A percentile compares a stretch with the other conserved stretches of the same genome.
Evolutionary conservation across 2,113 vertebrate genomes (phyloP).

Genomic region (Oreochromis spilurus): DNA sequence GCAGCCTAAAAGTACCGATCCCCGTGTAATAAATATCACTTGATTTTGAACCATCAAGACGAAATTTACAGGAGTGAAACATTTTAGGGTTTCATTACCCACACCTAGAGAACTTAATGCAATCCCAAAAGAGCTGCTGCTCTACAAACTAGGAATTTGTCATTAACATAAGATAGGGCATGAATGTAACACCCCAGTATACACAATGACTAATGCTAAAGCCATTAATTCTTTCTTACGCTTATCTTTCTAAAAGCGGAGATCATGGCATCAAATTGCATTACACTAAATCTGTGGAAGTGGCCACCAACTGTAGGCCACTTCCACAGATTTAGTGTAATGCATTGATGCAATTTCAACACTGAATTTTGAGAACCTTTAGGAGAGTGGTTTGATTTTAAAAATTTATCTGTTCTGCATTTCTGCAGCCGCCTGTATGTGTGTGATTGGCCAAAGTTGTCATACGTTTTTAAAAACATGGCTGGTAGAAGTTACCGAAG

Average conservation of each 20-base stretch:
- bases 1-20: rapidly evolving
- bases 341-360: not conserved
- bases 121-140: not conserved
- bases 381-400: not conserved
- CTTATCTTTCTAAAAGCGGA: not conserved
- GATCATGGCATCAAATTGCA: not conserved
- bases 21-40: not conserved
- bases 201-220: rapidly evolving
- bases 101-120: not conserved
- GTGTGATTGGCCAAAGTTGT: not conserved
- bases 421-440: rapidly evolving
- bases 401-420: not conserved
- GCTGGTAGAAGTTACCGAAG: not conserved
- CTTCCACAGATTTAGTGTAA: not conserved
- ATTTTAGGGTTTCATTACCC: not conserved
- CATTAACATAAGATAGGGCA: not conserved
- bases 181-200: not conserved
- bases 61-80: not conserved
- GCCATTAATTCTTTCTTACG: rapidly evolving
- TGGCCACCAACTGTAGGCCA: not conserved
- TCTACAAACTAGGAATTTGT: not conserved
- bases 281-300: not conserved
- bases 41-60: no score
- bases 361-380: not conserved
- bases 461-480: rapidly evolving